Evolutionary conservation across 2,888 invertebrate species (phyloP), one percentile per base, ranked within the genome.

Genomic region (Synergus itoensis): DNA sequence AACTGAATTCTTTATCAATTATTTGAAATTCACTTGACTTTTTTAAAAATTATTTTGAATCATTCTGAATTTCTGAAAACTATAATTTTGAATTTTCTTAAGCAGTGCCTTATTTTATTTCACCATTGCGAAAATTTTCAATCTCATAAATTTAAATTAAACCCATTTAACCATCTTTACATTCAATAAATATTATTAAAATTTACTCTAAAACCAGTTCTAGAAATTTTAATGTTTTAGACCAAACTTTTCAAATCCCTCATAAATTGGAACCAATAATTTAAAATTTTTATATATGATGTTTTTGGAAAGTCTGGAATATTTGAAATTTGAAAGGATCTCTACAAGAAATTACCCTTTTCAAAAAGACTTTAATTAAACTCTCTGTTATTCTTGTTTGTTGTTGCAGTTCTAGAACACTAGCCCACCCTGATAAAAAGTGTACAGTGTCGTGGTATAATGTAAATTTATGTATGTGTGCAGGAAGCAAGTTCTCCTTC

Each of bases 401-500:
- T 60, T 60, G 21, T 4, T 18, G 7, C n/a, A 65, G 65, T 65
- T 9, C 41, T 65, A 36, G 11, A 65, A 65, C 36, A 40, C 41
- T 40, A 40, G 8, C 4, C 36, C 40, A 14, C 36, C 36, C n/a
- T 45, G 11, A 65, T 16, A 9, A 77, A 77, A 67, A 77, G 41
- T 69, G 16, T 73, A 53, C 11, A 18, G 64, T 57, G 65, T 16
- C 77, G 48, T 64, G 41, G 78, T 80, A 80, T 83, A 83, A 83
- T 78, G 79, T 80, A 79, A 82, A 81, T 79, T 84, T 83, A 64
- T 84, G 62, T 87, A 80, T 86, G 76, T 87, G 87, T 93, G 84
- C 92, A 94, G 94, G 94, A 89, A 94, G 94, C 86, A 95, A 94
- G 92, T 94, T 94, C 90, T 95, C 94, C 76, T 94, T 94, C 89